Base-by-base conservation (phyloP, 2,113 vertebrate species). In the Hydrolagus affinis region DNA sequence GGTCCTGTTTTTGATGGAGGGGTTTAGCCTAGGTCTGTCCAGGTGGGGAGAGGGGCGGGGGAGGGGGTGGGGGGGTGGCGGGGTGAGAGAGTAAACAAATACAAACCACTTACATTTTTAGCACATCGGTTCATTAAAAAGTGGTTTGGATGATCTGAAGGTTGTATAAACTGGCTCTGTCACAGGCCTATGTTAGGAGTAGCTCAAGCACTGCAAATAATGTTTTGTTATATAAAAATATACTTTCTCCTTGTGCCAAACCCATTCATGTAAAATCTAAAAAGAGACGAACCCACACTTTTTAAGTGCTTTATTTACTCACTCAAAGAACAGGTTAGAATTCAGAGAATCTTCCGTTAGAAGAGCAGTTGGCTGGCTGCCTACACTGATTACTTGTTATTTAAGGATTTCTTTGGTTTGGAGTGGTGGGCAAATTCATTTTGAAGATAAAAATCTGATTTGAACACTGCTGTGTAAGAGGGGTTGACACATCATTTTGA, bases 1-100 rank as follows among this genome's bases (percentile, higher is more conserved):
- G 78, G 78, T 83, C 78, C 78, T 83, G 78, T 83, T 66, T 83
- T 44, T 44, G 44, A 3, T 44, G 44, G 44, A 44, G 44, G 44
- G 44, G 44, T 1, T 44, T 44, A 44, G 44, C 44, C 44, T 44
- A 44, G 44, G 6, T 44, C 44, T 44, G 6, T 44, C 44, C 44
- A 6, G 44, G 44, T 44, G 1, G 1, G 44, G 44, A 6, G n/a
- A 6, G 44, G 44, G 44, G 44, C 6, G 44, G 44, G 44, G 44
- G 44, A 6, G 44, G 44, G 44, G 44, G n/a, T n/a, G 1, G 44
- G 44, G 44, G n/a, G 44, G 44, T 1, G 44, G 44, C 6, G 44
- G 44, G 44, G 44, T 1, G 44, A 8, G 28, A 83, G 19, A 59
- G 28, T 19, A 25, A 21, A 62, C 12, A 62, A 80, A 14, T 23